Conservation (phyloP, 2,797 vertebrate species). For the Sphaeramia orbicularis region DNA sequence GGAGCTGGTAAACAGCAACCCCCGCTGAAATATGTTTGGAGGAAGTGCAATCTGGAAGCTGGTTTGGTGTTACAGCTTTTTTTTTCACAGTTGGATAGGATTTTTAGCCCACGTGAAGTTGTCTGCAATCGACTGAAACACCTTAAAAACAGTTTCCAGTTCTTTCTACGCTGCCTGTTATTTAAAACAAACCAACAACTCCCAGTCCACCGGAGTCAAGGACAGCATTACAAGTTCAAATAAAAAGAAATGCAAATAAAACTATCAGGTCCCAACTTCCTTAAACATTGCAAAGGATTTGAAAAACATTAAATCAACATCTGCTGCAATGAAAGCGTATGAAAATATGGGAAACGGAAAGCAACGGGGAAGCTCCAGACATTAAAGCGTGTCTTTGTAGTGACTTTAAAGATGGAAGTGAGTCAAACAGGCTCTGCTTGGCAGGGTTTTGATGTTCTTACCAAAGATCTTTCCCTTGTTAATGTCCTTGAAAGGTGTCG, state of each 20-base stretch:
- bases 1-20: conserved; percentile 9
- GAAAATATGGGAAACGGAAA: conserved; percentile 5
- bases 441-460: conserved; percentile 3
- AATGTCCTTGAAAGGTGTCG: conserved; percentile 57
- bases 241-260: neutral
- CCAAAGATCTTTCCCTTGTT: conserved; percentile 23
- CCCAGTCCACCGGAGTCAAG: neutral
- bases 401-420: conserved; percentile 1
- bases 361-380: conserved; percentile 6
- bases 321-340: conserved; percentile 19
- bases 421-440: neutral
- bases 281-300: conserved; percentile 3
- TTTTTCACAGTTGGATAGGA: conserved; percentile 25
- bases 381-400: conserved; percentile 26
- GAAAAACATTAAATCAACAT: conserved; percentile 13
- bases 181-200: conserved; percentile 12
- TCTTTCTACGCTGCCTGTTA: neutral
- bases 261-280: neutral
- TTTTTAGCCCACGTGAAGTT: conserved; percentile 4
- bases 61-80: conserved; percentile 21
- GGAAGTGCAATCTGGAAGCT: conserved; percentile 19
- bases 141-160: conserved; percentile 8
- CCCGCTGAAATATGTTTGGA: neutral
- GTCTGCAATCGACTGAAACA: conserved; percentile 5
- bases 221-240: neutral